These are phyloP conservation scores for Meteorus cinctellus DNA, from an alignment of 2,888 invertebrate species.

Conservation along the genomic window DNA sequence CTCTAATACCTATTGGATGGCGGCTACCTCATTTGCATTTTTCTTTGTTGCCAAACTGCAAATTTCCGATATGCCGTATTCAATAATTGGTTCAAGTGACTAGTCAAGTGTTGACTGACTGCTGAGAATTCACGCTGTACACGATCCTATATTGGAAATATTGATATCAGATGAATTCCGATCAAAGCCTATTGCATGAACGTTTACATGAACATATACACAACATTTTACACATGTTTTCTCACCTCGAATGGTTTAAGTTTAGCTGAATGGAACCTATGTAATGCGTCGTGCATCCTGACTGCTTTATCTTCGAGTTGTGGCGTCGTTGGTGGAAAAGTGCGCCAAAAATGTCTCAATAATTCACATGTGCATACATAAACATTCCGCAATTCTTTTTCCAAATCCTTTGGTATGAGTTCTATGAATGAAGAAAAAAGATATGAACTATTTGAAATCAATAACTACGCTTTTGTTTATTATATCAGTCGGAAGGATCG, in stretches of 20 bases:
- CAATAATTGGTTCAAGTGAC: constrained; percentile 90
- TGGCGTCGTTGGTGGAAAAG: constrained; percentile 87
- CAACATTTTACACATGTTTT: constrained; percentile 29
- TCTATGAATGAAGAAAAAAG: constrained; percentile 75
- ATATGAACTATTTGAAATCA: background rate
- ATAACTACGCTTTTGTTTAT: too few relatives aligned
- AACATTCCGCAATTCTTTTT: constrained; percentile 87
- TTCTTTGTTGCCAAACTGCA: constrained; percentile 88
- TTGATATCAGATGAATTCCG: background rate
- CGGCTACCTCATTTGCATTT: constrained; percentile 73
- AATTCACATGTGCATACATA: constrained; percentile 93
- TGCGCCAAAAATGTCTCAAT: constrained; percentile 94
- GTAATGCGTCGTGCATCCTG: constrained; percentile 92
- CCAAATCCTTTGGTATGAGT: constrained; percentile 87
- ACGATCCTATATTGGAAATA: constrained; percentile 78
- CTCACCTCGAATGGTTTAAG: constrained; percentile 88
- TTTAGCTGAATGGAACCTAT: constrained; percentile 90
- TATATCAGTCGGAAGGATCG: background rate
- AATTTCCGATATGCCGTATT: constrained; percentile 90
- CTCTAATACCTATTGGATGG: constrained; percentile 50
- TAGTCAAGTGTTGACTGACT: constrained; percentile 85
- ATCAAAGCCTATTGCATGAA: background rate
- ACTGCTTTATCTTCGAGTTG: constrained; percentile 85
- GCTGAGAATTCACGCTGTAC: constrained; percentile 87
- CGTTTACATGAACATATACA: background rate